Conservation (phyloP, 2,888 invertebrate genomes). For the Pristionchus fissidentatus region DNA sequence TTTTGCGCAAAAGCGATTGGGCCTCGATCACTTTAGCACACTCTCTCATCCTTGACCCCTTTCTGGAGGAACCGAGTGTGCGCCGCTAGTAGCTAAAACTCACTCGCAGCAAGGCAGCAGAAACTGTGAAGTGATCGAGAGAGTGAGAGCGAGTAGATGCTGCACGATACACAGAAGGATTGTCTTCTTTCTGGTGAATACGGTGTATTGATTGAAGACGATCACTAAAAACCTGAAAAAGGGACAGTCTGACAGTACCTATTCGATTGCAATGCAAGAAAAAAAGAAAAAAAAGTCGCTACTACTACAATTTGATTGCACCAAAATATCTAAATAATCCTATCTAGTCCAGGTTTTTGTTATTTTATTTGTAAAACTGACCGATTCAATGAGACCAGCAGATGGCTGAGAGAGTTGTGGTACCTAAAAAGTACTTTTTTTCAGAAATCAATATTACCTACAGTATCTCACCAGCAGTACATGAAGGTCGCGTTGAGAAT, state of each 20-base stretch:
- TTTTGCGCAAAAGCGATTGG: too few relatives aligned
- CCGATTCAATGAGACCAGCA: slow-evolving; percentile 58
- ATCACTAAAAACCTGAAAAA: not conserved
- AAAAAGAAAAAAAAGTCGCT: too few relatives aligned
- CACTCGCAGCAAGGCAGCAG: slow-evolving; percentile 22
- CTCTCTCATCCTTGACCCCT: too few relatives aligned
- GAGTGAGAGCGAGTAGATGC: not conserved
- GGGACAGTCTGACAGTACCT: too few relatives aligned
- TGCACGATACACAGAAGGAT: slow-evolving; percentile 2
- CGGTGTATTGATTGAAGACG: not conserved
- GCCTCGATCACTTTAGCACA: not conserved
- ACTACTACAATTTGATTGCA: too few relatives aligned
- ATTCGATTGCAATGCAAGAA: too few relatives aligned
- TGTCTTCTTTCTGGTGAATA: not conserved
- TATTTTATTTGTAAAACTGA: too few relatives aligned
- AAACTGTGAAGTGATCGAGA: slow-evolving; percentile 2
- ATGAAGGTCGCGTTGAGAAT: not conserved
- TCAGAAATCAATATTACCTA: not conserved
- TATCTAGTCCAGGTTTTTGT: too few relatives aligned
- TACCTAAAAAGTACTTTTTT: slow-evolving; percentile 53
- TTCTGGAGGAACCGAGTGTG: too few relatives aligned
- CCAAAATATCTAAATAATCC: too few relatives aligned
- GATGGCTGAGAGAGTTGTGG: slow-evolving; percentile 57
- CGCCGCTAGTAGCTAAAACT: not conserved
- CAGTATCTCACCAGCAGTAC: not conserved